Conservation (phyloP, 2,797 vertebrate genomes). For the Malurus leucopterus region DNA sequence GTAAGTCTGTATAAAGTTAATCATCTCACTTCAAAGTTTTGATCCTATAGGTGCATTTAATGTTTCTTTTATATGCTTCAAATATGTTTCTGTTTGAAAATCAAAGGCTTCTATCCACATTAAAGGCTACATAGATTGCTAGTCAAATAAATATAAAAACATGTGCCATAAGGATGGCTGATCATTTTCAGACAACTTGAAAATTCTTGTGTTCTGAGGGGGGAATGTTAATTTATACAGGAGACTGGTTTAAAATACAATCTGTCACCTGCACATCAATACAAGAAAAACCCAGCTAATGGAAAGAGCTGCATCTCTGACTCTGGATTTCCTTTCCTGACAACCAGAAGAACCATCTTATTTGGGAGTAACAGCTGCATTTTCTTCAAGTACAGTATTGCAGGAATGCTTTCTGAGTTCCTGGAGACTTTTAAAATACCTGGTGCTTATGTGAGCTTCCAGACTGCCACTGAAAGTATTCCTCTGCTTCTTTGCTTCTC, state of each 20-base stretch:
- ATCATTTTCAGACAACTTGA: not conserved
- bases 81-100: slow-evolving; percentile 15
- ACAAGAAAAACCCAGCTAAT: not conserved
- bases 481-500: not conserved
- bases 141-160: not conserved
- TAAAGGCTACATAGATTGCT: not conserved
- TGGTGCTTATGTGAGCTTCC: not conserved
- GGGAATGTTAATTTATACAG: not conserved
- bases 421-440: not conserved
- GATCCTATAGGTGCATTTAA: not conserved
- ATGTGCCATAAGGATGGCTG: not conserved
- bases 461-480: not conserved
- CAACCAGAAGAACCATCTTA: not conserved
- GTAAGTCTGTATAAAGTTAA: not conserved
- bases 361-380: not conserved
- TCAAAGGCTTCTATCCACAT: not conserved
- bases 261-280: not conserved
- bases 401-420: not conserved
- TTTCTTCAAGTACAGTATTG: not conserved
- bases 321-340: not conserved
- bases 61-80: not conserved
- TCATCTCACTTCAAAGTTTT: not conserved
- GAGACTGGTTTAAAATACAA: not conserved
- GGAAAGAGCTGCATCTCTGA: not conserved
- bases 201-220: not conserved